phyloP scores from a whole-genome alignment of 2,113 vertebrate species.

The Seriola dumerili region DNA sequence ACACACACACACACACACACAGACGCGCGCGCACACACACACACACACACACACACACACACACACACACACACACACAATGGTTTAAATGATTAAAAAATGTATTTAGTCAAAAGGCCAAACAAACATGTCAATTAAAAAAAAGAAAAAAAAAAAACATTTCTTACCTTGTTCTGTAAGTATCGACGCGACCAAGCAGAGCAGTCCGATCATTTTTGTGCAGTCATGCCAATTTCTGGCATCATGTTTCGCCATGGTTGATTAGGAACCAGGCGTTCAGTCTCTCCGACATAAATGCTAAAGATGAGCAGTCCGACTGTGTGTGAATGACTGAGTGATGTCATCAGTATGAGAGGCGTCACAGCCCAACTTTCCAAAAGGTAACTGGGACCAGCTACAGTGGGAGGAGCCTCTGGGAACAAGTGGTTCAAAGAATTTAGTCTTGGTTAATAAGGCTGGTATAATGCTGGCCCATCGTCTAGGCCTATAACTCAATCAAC shows the following conservation, averaged over 20 bases:
- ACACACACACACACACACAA: background rate
- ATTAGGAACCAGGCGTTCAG: constrained; percentile 41
- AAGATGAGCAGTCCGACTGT: constrained; percentile 29
- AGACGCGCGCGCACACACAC: no score
- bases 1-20: no score
- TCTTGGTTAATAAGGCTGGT: no score
- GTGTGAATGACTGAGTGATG: constrained; percentile 71
- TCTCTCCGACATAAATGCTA: constrained; percentile 10
- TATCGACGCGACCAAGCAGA: constrained; percentile 63
- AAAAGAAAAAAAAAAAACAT: no score
- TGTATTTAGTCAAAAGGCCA: no score
- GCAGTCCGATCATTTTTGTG: constrained; percentile 62
- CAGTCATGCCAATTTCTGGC: constrained; percentile 55
- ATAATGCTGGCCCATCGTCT: no score
- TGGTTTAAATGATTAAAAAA: background rate
- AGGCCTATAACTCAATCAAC: no score
- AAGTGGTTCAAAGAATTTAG: constrained; percentile 68
- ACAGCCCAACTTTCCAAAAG: constrained; percentile 41
- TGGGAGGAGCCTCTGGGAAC: background rate
- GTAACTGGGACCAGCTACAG: constrained; percentile 46
- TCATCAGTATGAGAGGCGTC: constrained; percentile 73
- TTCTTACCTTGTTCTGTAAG: constrained; percentile 76
- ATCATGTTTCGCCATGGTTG: constrained; percentile 74
- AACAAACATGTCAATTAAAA: no score
- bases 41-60: no score